Conservation (phyloP, 1,140 invertebrate species). For the Eriocheir sinensis region DNA sequence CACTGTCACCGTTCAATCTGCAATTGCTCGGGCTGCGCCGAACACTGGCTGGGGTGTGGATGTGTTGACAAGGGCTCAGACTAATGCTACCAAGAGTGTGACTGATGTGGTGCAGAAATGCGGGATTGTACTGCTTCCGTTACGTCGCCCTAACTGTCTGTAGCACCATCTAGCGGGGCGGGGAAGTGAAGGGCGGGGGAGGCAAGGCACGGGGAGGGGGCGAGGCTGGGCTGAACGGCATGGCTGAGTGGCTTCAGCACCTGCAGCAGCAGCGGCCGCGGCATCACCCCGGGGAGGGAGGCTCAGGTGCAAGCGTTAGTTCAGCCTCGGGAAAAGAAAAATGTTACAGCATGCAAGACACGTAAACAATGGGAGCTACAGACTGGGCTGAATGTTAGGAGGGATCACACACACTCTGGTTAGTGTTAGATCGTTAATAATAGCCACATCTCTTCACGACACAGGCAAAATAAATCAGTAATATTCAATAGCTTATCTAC, state of each 20-base stretch:
- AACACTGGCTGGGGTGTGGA: too few relatives aligned
- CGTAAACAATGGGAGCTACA: not conserved
- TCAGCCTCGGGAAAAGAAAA: conserved; percentile 4
- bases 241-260: not conserved
- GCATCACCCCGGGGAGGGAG: not conserved
- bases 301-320: not conserved
- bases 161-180: too few relatives aligned
- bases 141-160: too few relatives aligned
- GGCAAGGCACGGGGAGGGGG: not conserved
- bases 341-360: not conserved
- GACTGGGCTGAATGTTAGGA: not conserved
- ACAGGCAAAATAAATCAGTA: too few relatives aligned
- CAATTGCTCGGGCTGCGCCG: too few relatives aligned
- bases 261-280: not conserved
- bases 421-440: too few relatives aligned
- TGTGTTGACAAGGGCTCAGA: too few relatives aligned
- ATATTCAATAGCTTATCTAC: too few relatives aligned
- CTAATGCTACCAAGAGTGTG: not conserved
- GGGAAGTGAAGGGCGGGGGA: not conserved
- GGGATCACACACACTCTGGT: not conserved
- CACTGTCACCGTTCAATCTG: too few relatives aligned
- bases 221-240: not conserved
- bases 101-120: too few relatives aligned
- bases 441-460: too few relatives aligned
- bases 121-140: too few relatives aligned